Conservation (phyloP, 2,113 vertebrate species). For the Clupea harengus region DNA sequence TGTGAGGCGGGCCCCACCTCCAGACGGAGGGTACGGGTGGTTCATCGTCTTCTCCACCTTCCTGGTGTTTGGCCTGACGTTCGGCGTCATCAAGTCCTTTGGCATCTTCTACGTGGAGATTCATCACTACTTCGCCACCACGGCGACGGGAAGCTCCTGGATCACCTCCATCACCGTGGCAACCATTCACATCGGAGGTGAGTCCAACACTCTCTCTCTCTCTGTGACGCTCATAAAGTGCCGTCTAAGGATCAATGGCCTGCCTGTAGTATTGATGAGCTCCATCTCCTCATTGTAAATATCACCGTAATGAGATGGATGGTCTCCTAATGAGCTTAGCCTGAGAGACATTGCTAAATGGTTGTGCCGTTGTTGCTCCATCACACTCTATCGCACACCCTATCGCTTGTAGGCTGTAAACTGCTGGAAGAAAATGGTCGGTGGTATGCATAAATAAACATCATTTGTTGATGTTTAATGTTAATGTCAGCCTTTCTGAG, state of each 20-base stretch:
- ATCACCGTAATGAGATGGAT: neutral
- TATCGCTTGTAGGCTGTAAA: neutral
- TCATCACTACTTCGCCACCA: slow-evolving; percentile 57
- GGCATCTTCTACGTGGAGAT: slow-evolving; percentile 65
- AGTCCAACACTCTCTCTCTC: neutral
- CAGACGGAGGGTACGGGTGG: slow-evolving; percentile 59
- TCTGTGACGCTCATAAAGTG: neutral
- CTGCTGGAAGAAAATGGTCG: neutral
- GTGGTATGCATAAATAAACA: neutral
- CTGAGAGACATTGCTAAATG: slow-evolving; percentile 16
- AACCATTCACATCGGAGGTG: slow-evolving; percentile 58
- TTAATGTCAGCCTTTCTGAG: neutral
- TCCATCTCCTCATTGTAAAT: neutral
- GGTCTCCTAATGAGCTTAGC: slow-evolving; percentile 17
- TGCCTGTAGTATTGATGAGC: neutral
- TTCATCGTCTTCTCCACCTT: slow-evolving; percentile 62
- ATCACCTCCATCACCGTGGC: slow-evolving; percentile 64
- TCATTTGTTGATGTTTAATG: neutral
- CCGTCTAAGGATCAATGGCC: neutral
- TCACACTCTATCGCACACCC: neutral
- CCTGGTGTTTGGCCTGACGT: slow-evolving; percentile 62
- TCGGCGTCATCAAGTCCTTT: slow-evolving; percentile 66
- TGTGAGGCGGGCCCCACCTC: slow-evolving; percentile 17
- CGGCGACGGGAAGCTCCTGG: slow-evolving; percentile 61
- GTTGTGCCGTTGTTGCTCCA: neutral